phyloP scores from a whole-genome alignment of 2,797 vertebrate genomes.

The Myotis vivesi region DNA sequence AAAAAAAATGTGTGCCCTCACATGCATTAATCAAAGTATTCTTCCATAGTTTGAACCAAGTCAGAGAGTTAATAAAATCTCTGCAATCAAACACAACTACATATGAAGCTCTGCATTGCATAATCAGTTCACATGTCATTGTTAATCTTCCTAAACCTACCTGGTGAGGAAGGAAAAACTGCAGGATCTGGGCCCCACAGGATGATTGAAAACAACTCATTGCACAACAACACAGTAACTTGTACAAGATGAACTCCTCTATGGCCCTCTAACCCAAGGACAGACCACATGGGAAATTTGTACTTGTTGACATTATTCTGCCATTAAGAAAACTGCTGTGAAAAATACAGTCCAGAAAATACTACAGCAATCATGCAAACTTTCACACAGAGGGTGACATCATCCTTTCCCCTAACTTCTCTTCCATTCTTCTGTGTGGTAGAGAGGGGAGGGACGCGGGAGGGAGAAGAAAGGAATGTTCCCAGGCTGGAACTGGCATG shows the following conservation, averaged over 20 bases:
- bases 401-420: neutral
- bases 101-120: neutral
- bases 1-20: neutral
- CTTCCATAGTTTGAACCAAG: neutral
- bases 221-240: neutral
- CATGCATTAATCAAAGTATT: neutral
- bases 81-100: neutral
- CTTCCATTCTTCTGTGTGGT: neutral
- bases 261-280: neutral
- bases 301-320: neutral
- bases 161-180: neutral
- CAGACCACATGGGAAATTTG: neutral
- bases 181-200: neutral
- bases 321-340: neutral
- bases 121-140: neutral
- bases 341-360: slow-evolving; percentile 36
- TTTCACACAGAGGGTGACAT: neutral
- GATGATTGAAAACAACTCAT: neutral
- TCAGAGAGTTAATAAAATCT: neutral
- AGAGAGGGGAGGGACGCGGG: neutral
- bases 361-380: neutral
- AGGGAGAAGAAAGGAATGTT: neutral
- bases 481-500: neutral
- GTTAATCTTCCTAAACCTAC: neutral
- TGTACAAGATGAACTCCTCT: neutral